Percentiles rank a stretch among this genome's conserved stretches.
phyloP scores from a whole-genome alignment of 2,888 invertebrate species.

The Priocnemis perturbator region DNA sequence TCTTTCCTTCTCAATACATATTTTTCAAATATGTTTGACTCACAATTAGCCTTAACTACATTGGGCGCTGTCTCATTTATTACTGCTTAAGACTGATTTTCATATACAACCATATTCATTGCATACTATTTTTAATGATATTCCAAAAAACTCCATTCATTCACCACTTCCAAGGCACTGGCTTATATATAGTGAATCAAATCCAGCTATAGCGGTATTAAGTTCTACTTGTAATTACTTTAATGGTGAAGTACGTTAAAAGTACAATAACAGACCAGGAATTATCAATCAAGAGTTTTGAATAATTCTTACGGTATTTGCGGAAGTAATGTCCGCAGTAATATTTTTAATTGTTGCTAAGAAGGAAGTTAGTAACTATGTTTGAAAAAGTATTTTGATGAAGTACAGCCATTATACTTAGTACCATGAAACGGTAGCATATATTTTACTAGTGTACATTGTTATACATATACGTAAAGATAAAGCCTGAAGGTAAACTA shows the following conservation, averaged over 20 bases:
- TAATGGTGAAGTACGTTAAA: background rate
- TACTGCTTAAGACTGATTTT: conserved; percentile 15
- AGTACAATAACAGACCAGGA: background rate
- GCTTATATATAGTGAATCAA: too few relatives aligned
- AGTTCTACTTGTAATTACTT: background rate
- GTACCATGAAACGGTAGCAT: background rate
- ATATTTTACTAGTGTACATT: conserved; percentile 8
- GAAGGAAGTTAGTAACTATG: too few relatives aligned
- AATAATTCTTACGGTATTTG: too few relatives aligned
- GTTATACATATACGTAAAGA: too few relatives aligned
- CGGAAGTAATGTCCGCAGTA: too few relatives aligned
- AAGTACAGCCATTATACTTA: too few relatives aligned
- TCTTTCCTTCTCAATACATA: background rate
- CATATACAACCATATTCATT: conserved; percentile 4
- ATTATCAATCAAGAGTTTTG: too few relatives aligned
- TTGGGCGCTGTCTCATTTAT: background rate
- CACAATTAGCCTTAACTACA: too few relatives aligned
- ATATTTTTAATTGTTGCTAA: too few relatives aligned
- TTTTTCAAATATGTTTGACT: conserved; percentile 1
- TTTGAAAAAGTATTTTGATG: too few relatives aligned
- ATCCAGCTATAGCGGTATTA: background rate
- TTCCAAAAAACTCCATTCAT: conserved; percentile 14
- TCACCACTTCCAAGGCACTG: conserved; percentile 38
- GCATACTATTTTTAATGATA: conserved; percentile 14
- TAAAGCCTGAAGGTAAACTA: too few relatives aligned